Base-by-base conservation (phyloP, 1,140 invertebrate genomes). In the Ips typographus region DNA sequence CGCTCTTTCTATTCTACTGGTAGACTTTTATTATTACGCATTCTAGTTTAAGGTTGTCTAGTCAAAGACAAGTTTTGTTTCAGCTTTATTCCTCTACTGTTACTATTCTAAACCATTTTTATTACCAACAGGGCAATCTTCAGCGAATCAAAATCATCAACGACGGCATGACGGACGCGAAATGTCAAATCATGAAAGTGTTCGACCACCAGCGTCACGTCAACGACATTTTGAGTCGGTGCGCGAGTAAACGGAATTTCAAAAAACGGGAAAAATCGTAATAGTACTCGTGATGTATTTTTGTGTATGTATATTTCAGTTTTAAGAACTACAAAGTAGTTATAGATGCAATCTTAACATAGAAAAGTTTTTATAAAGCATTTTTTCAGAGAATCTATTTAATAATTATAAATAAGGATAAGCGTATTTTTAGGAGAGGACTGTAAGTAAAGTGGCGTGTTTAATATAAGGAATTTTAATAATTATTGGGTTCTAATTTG, bases 91-190 rank as follows among this genome's bases (percentile, higher is more conserved):
- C n/a, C n/a, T n/a, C n/a, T n/a, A n/a, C n/a, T n/a, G n/a, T n/a
- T n/a, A n/a, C n/a, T n/a, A n/a, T n/a, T n/a, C n/a, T n/a, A n/a
- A n/a, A n/a, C n/a, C n/a, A n/a, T n/a, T n/a, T n/a, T n/a, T n/a
- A n/a, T n/a, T n/a, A n/a, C n/a, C n/a, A n/a, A n/a, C 81, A 94
- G 91, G 95, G 94, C 44, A 98, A 98, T 82, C 91, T 97, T 77
- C 96, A 98, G 82, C 86, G 96, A 55, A 95, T 94, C 79, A 94
- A 91, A 84, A 90, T 97, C 52, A 92, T 97, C 43, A 91, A 91
- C 61, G 95, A 98, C 80, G 94, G 95, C 69, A 90, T 98, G 79
- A 85, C 87, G 73, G 96, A 98, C 81, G 91, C 94, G 0, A 90
- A 91, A 73, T 85, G 87, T 49, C 91, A 95, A 78, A 89, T 98